Percentiles rank a stretch among this genome's conserved stretches.
These are phyloP conservation scores for Etia nguti DNA, from an alignment of 2,113 vertebrate species.

Conservation along the genomic window DNA sequence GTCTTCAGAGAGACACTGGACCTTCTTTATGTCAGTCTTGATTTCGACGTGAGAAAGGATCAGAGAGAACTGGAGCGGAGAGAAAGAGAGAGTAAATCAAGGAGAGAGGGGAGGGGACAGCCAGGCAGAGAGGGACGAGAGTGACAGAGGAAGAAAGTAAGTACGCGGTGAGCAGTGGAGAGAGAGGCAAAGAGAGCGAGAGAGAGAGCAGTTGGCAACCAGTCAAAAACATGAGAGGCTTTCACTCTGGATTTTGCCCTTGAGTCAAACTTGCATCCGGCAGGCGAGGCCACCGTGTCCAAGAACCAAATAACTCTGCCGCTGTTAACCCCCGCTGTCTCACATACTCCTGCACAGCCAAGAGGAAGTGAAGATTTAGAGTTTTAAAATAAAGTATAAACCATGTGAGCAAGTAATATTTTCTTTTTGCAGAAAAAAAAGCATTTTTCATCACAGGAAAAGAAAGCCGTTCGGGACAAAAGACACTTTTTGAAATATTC, in stretches of 20 bases:
- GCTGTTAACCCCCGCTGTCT: slow-evolving; percentile 57
- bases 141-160: background rate
- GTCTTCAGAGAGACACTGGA: slow-evolving; percentile 11
- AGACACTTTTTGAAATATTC: background rate
- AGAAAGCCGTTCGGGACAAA: background rate
- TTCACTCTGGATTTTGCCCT: slow-evolving; percentile 71
- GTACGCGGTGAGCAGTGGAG: background rate
- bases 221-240: slow-evolving; percentile 69
- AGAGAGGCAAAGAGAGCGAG: background rate
- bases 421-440: background rate
- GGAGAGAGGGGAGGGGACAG: background rate
- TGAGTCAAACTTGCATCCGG: slow-evolving; percentile 69
- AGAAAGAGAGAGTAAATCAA: slow-evolving; percentile 35
- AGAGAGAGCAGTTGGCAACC: slow-evolving; percentile 39
- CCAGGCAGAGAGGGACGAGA: slow-evolving; percentile 1
- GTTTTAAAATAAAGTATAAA: background rate
- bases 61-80: slow-evolving; percentile 7
- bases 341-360: background rate
- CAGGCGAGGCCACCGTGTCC: slow-evolving; percentile 65
- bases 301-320: slow-evolving; percentile 56
- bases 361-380: slow-evolving; percentile 5
- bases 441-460: background rate
- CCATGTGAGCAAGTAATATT: background rate
- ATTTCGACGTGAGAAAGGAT: slow-evolving; percentile 41
- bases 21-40: slow-evolving; percentile 31